Base-by-base conservation (phyloP, 1,140 invertebrate species). In the Ceratosolen solmsi region DNA sequence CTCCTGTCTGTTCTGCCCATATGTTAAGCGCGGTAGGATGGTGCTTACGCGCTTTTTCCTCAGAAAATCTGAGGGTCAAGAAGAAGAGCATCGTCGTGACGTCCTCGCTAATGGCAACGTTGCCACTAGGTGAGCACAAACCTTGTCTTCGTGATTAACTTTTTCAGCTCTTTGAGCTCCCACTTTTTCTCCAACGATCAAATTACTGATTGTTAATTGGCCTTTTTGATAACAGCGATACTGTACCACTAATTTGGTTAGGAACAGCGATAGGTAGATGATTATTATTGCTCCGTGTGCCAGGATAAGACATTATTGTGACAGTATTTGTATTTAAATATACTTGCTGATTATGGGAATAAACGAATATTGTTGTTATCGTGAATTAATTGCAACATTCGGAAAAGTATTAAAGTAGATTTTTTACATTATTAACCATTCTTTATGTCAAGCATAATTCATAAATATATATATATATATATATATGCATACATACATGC, bases 41-140 rank as follows among this genome's bases (percentile, higher is more conserved):
- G 88, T 87, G 25, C 83, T 89, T 71, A 81, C 88, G 54, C 82
- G 87, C 15, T 85, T 88, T 72, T 88, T 88, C 84, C 60, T 78
- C 41, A 82, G 80, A 27, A 82, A 82, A 58, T 15, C 54, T 25
- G 75, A 82, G 36, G 27, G 5, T 36, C 80, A 60, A 38, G 68
- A 82, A 22, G 56, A 73, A 5, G 51, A 77, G 49, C 58, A 60
- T 73, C 79, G 30, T 41, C 68, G 41, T 36, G 41, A 74, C 30
- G 20, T n/a, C 22, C 70, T 78, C 30, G 63, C n/a, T 22, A 76
- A 58, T 54, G 76, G 41, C 56, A 86, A 83, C 36, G 76, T 84
- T 46, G 65, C 83, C 25, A 80, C 77, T 75, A 86, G 84, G 86
- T 86, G 78, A 86, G 84, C 60, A 0, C 2, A n/a, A 33, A n/a